Evolutionary conservation across 2,888 invertebrate species (phyloP).

Genomic region (Apotomis turbidana): DNA sequence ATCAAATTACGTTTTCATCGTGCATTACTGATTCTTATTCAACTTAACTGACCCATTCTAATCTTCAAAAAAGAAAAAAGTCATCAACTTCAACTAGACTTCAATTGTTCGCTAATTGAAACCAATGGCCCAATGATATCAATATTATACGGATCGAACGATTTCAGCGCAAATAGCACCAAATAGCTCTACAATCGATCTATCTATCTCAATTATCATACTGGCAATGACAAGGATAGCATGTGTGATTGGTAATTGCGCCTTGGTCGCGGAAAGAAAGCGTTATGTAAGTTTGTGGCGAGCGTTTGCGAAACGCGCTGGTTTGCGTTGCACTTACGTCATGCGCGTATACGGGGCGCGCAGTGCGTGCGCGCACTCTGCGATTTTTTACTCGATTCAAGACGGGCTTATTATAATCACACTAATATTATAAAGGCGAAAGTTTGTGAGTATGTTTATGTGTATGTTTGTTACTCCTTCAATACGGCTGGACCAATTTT

Average conservation of each 20-base stretch:
- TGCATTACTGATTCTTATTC: conserved; percentile 6
- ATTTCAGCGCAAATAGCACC: neutral
- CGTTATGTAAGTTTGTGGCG: conserved; percentile 56
- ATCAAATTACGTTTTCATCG: neutral
- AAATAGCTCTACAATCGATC: neutral
- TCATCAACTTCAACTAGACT: conserved; percentile 3
- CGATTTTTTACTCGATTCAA: neutral
- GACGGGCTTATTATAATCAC: too few species aligned
- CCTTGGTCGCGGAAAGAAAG: conserved; percentile 53
- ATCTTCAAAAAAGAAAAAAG: conserved; percentile 24
- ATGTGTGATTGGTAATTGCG: conserved; percentile 20
- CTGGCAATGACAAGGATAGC: conserved; percentile 24
- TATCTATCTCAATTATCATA: conserved; percentile 9
- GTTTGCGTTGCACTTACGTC: conserved; percentile 54
- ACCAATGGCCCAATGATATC: conserved; percentile 29
- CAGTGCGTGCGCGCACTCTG: conserved; percentile 13
- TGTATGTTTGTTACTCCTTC: too few species aligned
- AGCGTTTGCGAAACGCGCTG: conserved; percentile 61
- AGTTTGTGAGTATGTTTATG: too few species aligned
- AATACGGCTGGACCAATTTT: too few species aligned
- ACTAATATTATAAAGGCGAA: too few species aligned
- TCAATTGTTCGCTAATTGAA: conserved; percentile 39
- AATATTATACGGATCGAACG: conserved; percentile 1
- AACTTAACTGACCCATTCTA: neutral
- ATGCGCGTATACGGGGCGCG: conserved; percentile 36